Evolutionary conservation across 2,888 invertebrate species (phyloP).

Genomic region (Apodemia duryi): DNA sequence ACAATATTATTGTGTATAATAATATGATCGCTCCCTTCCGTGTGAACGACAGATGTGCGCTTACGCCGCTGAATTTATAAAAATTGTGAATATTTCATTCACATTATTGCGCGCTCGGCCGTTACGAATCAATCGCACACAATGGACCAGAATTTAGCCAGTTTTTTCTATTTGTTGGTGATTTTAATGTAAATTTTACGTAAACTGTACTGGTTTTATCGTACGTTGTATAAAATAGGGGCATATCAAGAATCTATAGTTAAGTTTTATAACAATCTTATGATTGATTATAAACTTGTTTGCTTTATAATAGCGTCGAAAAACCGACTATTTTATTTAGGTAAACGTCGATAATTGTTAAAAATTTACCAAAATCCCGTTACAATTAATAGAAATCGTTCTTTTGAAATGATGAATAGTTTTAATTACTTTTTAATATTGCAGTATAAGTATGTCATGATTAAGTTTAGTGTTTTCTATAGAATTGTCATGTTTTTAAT

Average conservation of each 20-base stretch:
- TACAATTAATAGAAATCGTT: constrained; percentile 33
- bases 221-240: constrained; percentile 45
- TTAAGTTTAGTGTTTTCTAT: not conserved
- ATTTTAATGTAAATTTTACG: constrained; percentile 74
- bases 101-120: constrained; percentile 73
- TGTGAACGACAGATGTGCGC: constrained; percentile 73
- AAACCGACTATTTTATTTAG: constrained; percentile 40
- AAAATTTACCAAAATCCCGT: constrained; percentile 45
- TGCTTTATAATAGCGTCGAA: constrained; percentile 48
- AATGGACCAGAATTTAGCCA: constrained; percentile 67
- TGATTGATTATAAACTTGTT: constrained; percentile 78
- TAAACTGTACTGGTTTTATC: constrained; percentile 62
- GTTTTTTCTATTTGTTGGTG: constrained; percentile 66
- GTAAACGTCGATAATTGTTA: constrained; percentile 35
- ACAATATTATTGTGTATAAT: constrained; percentile 40
- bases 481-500: not conserved
- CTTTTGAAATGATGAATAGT: constrained; percentile 21
- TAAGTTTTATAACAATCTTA: constrained; percentile 65
- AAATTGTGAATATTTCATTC: constrained; percentile 77
- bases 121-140: constrained; percentile 77
- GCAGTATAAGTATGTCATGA: not conserved
- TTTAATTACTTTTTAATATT: constrained; percentile 25
- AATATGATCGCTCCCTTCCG: constrained; percentile 54
- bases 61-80: constrained; percentile 61
- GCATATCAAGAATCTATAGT: constrained; percentile 62